Conservation (phyloP, 2,113 vertebrate genomes). For the Colossoma macropomum region DNA sequence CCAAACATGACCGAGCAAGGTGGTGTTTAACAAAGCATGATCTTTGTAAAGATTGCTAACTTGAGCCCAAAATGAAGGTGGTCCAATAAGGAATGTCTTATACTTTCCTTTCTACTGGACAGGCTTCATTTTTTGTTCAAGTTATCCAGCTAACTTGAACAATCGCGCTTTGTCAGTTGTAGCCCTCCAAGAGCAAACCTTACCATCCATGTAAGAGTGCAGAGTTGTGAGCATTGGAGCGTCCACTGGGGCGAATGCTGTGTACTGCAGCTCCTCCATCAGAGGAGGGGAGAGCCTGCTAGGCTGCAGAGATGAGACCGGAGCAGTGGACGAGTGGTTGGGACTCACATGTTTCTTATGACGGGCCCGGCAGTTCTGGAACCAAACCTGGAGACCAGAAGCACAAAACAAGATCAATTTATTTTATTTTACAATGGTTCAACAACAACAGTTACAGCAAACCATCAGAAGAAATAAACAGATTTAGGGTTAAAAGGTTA, state of each 20-base stretch:
- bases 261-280: conserved; percentile 92
- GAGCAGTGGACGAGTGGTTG: conserved; percentile 79
- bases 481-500: no score
- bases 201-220: conserved; percentile 95
- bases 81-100: background rate
- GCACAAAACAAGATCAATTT: background rate
- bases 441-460: no score
- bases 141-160: background rate
- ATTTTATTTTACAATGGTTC: no score
- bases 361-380: conserved; percentile 96
- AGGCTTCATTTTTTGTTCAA: background rate
- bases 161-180: background rate
- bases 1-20: no score
- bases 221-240: conserved; percentile 87
- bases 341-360: conserved; percentile 96
- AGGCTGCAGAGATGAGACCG: conserved; percentile 80
- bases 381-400: conserved; percentile 87
- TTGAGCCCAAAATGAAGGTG: background rate
- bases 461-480: no score
- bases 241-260: conserved; percentile 87
- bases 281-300: conserved; percentile 87
- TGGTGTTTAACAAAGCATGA: background rate
- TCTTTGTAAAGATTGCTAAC: background rate
- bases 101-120: background rate
- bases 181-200: conserved; percentile 45